Evolutionary conservation across 2,888 invertebrate species (phyloP).

Genomic region (Aleiodes leptofemur): DNA sequence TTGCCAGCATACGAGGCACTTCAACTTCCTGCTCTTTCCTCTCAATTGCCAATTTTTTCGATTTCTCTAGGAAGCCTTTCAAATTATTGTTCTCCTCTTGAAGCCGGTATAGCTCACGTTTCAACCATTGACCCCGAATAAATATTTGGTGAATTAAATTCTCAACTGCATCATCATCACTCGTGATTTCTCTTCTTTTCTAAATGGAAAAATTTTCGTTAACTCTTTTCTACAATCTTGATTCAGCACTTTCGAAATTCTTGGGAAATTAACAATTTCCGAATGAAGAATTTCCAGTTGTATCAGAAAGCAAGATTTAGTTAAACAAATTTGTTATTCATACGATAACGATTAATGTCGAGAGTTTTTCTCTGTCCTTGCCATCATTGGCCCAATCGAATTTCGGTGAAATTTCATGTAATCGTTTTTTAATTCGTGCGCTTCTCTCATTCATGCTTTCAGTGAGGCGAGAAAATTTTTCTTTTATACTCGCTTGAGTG

Average conservation of each 20-base stretch:
- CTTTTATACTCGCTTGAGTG: constrained; percentile 57
- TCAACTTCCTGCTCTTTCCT: constrained; percentile 55
- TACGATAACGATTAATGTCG: constrained; percentile 49
- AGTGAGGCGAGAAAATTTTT: constrained; percentile 55
- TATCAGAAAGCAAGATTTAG: too few relatives aligned
- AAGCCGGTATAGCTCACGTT: constrained; percentile 56
- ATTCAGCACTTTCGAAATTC: not conserved
- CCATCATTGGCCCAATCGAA: constrained; percentile 59
- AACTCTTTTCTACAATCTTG: too few relatives aligned
- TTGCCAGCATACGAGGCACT: constrained; percentile 57
- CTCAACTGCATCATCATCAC: constrained; percentile 46
- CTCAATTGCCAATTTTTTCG: constrained; percentile 53
- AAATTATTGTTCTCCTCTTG: constrained; percentile 58
- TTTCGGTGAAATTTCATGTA: constrained; percentile 57
- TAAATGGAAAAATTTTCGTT: not conserved
- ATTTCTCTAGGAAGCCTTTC: constrained; percentile 54
- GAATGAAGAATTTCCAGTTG: too few relatives aligned
- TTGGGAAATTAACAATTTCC: not conserved
- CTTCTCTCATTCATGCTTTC: constrained; percentile 56
- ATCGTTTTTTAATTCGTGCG: constrained; percentile 54
- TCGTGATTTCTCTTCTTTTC: constrained; percentile 43
- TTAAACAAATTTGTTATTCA: not conserved
- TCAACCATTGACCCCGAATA: constrained; percentile 59
- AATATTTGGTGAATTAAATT: constrained; percentile 57
- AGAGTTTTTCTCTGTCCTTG: constrained; percentile 50